Base-by-base conservation (phyloP, 2,888 invertebrate species). In the Coenonympha arcania region DNA sequence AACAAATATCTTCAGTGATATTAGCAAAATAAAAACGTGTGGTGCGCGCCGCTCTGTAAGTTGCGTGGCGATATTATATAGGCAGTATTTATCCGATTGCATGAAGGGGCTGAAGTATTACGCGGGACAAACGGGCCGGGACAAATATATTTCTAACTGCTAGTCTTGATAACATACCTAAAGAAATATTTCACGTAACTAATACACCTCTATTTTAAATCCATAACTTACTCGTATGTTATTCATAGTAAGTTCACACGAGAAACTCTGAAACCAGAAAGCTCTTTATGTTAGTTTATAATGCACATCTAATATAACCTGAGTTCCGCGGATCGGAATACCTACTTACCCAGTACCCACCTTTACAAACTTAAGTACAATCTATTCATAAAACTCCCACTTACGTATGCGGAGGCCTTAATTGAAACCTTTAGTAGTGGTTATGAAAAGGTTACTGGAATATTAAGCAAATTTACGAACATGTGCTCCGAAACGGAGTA, bases 381-480 rank as follows among this genome's bases (percentile, higher is more conserved):
- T 33, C 40, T 39, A 50, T 50, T 50, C 50, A 41, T 41, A 46
- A 50, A 41, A 41, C 50, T 37, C 22, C 26, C 34, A 28, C 20
- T 39, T 36, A 33, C 8, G 19, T 42, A 43, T 36, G 42, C 37
- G 20, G 42, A 19, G 31, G 42, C 39, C 34, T 48, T 41, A 48
- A 48, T 50, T 37, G 39, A 46, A 50, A 43, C 42, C 46, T 53
- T 46, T 50, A 44, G 47, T 31, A 39, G 49, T 18, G 31, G 43
- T 52, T 52, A 37, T 48, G 46, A 40, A 48, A 54, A 50, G 44
- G 34, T 44, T 37, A 33, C 39, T 37, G 24, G 33, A 48, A 52
- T 54, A 50, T 50, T 54, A 46, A 50, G 34, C 26, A 42, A 53
- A 33, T 39, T 50, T 42, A 30, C 20, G 42, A 39, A 43, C 43